These are phyloP conservation scores for Callionymus lyra DNA, from an alignment of 2,113 vertebrate species.

Conservation along the genomic window DNA sequence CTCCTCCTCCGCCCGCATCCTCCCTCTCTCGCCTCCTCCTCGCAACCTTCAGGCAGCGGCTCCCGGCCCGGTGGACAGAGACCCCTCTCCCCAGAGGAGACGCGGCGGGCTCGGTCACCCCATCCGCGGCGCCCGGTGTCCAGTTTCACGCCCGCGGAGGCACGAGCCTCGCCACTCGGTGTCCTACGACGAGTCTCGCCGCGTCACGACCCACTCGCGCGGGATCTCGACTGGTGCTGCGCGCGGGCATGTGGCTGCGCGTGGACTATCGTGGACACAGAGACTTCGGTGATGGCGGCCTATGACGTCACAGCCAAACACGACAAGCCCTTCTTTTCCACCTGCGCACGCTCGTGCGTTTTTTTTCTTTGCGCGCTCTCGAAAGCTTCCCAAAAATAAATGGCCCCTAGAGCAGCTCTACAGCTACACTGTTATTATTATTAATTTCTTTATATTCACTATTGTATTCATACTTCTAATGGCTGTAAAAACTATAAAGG, in stretches of 20 bases:
- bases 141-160: constrained; percentile 53
- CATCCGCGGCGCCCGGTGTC: constrained; percentile 58
- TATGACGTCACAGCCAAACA: constrained; percentile 39
- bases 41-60: constrained; percentile 46
- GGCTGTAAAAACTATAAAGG: too few species aligned
- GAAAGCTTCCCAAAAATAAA: constrained; percentile 1
- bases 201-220: too few species aligned
- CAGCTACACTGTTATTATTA: too few species aligned
- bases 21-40: constrained; percentile 38
- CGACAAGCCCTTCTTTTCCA: constrained; percentile 24
- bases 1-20: constrained; percentile 65
- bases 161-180: constrained; percentile 22
- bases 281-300: too few species aligned
- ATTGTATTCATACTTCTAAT: too few species aligned
- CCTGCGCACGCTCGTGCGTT: constrained; percentile 16
- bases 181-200: background rate
- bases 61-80: constrained; percentile 50
- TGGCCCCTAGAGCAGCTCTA: too few species aligned
- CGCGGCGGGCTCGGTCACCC: constrained; percentile 57
- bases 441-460: too few species aligned
- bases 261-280: constrained; percentile 25
- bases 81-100: constrained; percentile 53
- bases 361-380: constrained; percentile 1
- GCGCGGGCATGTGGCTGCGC: background rate
- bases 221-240: background rate